Percentiles rank a stretch among this genome's conserved stretches.
Evolutionary conservation across 2,888 invertebrate genomes (phyloP).

Genomic region (Ormyrus labotus): DNA sequence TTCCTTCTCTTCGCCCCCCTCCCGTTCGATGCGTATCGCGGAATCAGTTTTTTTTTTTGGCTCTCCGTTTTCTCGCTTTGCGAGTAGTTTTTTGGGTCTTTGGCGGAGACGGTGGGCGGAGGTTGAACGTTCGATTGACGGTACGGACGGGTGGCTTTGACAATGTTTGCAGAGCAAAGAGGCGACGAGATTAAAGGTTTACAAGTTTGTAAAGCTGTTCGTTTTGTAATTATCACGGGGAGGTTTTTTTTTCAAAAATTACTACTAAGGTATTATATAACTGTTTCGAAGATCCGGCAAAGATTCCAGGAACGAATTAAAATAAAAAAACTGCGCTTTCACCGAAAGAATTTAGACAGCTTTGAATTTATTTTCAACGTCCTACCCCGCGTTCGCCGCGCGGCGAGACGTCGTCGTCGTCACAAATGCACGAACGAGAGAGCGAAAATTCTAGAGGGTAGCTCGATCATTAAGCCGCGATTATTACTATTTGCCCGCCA

Average conservation of each 20-base stretch:
- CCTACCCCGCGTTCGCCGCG: too few relatives aligned
- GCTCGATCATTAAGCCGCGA: constrained; percentile 2
- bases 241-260: too few relatives aligned
- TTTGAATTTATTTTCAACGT: too few relatives aligned
- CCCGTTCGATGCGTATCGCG: not conserved
- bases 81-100: not conserved
- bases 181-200: constrained; percentile 3
- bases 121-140: constrained; percentile 19
- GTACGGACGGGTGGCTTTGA: not conserved
- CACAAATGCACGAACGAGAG: not conserved
- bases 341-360: too few relatives aligned
- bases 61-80: not conserved
- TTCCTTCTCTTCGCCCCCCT: not conserved
- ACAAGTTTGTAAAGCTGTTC: too few relatives aligned
- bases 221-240: too few relatives aligned
- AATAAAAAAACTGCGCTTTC: too few relatives aligned
- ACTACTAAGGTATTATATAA: too few relatives aligned
- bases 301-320: too few relatives aligned
- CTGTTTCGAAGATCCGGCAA: too few relatives aligned
- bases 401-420: too few relatives aligned
- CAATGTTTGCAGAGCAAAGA: constrained; percentile 12
- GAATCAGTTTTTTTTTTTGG: not conserved
- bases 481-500: constrained; percentile 35
- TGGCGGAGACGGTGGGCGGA: not conserved
- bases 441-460: not conserved